Evolutionary conservation across 2,113 vertebrate species (phyloP).

Genomic region (Sinosuthora webbiana): DNA sequence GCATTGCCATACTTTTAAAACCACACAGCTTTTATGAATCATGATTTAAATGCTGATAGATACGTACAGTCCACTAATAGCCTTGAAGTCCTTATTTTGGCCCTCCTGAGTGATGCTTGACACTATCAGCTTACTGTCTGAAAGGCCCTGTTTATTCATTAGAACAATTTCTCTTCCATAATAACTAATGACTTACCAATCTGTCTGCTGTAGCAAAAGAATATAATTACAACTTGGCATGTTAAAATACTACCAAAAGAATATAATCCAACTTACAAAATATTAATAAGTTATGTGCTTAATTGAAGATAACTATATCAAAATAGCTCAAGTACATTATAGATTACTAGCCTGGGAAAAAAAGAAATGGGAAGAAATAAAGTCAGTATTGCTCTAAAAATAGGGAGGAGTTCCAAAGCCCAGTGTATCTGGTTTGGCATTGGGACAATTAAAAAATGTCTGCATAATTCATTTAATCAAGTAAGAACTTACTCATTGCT

Average conservation of each 20-base stretch:
- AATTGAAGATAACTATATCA: constrained; percentile 29
- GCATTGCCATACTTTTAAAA: not conserved
- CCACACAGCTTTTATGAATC: not conserved
- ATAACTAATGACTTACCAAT: not conserved
- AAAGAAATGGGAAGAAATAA: not conserved
- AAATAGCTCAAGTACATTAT: constrained; percentile 1
- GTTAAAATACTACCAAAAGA: constrained; percentile 16
- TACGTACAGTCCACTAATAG: not conserved
- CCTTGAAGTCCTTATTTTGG: not conserved
- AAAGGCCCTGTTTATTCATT: constrained; percentile 6
- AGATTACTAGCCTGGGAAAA: not conserved
- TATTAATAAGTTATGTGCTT: constrained; percentile 1
- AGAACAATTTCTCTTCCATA: not conserved
- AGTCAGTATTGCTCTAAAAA: constrained; percentile 20
- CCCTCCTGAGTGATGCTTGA: not conserved
- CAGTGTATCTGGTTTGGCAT: not conserved
- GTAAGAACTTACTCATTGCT: not conserved
- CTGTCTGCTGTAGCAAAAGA: not conserved
- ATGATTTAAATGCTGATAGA: not conserved
- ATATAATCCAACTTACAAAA: constrained; percentile 29
- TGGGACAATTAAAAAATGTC: constrained; percentile 18
- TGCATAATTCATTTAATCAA: constrained; percentile 25
- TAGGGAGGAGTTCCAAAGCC: constrained; percentile 1
- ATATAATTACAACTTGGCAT: not conserved
- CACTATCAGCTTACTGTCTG: not conserved